Base-by-base conservation (phyloP, 2,113 vertebrate genomes). In the Pyrgilauda ruficollis region DNA sequence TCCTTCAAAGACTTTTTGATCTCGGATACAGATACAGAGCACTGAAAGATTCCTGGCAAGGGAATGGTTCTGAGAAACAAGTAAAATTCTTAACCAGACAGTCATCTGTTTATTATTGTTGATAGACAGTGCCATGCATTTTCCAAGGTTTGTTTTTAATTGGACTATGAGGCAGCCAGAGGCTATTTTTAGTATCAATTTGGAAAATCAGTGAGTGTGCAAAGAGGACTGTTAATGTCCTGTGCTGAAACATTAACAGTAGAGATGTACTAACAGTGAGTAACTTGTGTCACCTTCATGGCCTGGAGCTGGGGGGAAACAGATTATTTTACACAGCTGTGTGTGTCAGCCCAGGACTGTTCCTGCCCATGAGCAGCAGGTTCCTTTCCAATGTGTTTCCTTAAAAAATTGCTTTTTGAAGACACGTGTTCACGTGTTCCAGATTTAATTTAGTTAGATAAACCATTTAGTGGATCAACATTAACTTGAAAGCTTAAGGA, bases 151-250 rank as follows among this genome's bases (percentile, higher is more conserved):
- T 39, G 26, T 84, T 95, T 92, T 84, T 49, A 79, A 56, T 81
- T 76, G 66, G 37, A 41, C 62, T 58, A 0, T 78, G 73, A 87
- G 62, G n/a, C 62, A 87, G 16, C 15, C 62, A 50, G 63, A 35
- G 50, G 13, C 89, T 94, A 66, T 92, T 95, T 89, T 94, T 90
- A 92, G 66, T 79, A 91, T 56, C 85, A 59, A 89, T 53, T 75
- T 91, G 87, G 91, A 82, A 90, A 82, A 79, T 64, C 0, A 6
- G n/a, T 58, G 77, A 69, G 13, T 35, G 23, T 84, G 24, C 44
- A 41, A 43, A 68, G 69, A 84, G 53, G 11, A 18, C 30, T 4
- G 2, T 52, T 83, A 58, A 62, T 56, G 50, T 67, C 59, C 37
- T 2, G 1, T 22, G 11, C 62, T 39, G 26, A 64, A 68, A 66